Conservation (phyloP, 2,797 vertebrate genomes). For the Triplophysa bombifrons region DNA sequence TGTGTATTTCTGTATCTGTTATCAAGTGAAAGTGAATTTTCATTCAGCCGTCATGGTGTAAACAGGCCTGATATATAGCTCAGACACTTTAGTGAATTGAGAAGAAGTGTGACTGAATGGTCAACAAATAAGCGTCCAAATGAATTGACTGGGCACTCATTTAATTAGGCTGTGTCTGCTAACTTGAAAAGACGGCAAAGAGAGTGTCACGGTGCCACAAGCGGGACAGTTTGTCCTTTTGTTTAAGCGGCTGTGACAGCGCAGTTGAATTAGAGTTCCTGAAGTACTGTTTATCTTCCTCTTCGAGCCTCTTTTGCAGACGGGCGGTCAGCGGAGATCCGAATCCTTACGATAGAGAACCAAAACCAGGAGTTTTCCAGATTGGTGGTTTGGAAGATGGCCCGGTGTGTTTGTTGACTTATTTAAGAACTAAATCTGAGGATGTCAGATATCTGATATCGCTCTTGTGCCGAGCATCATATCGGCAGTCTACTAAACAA, state of each 20-base stretch:
- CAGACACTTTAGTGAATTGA: neutral
- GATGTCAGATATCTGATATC: conserved; percentile 78
- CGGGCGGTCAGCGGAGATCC: neutral
- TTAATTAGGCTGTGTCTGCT: neutral
- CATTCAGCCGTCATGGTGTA: neutral
- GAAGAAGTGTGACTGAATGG: conserved; percentile 1
- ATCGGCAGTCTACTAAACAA: conserved; percentile 4
- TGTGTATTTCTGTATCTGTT: no score
- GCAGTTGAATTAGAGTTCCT: neutral
- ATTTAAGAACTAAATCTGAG: conserved; percentile 63
- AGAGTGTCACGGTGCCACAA: neutral
- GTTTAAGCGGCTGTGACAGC: neutral
- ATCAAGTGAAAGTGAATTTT: no score
- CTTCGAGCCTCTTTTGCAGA: neutral
- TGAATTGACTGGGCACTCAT: neutral
- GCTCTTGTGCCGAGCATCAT: conserved; percentile 66
- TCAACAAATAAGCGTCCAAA: neutral
- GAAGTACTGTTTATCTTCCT: neutral
- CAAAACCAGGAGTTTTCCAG: conserved; percentile 61
- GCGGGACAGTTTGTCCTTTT: neutral
- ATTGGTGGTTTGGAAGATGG: conserved; percentile 54
- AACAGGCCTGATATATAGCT: neutral
- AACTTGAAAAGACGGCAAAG: neutral
- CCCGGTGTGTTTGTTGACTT: neutral
- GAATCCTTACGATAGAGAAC: conserved; percentile 63